Base-by-base conservation (phyloP, 2,888 invertebrate genomes). In the Brachypalpus laphriformis region DNA sequence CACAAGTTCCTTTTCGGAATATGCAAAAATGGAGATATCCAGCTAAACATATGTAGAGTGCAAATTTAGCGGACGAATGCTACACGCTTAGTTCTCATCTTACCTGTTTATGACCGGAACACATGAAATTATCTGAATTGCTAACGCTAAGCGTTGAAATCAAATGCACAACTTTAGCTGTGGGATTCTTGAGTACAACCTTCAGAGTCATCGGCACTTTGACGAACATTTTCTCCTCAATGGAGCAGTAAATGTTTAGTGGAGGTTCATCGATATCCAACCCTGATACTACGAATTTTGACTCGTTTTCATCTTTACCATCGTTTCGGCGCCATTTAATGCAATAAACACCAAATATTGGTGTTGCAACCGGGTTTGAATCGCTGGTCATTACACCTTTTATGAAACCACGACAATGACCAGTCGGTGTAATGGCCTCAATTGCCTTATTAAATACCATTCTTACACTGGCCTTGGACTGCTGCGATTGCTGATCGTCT, bases 51-150 rank as follows among this genome's bases (percentile, higher is more conserved):
- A 37, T 0, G n/a, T 8, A 37, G 3, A 16, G 25, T 2, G n/a
- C n/a, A n/a, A n/a, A n/a, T n/a, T n/a, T n/a, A n/a, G n/a, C n/a
- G n/a, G n/a, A n/a, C n/a, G n/a, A n/a, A n/a, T n/a, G n/a, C n/a
- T n/a, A n/a, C n/a, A n/a, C 7, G 14, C 0, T 51, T 0, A 20
- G 78, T 77, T n/a, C n/a, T n/a, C n/a, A n/a, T n/a, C n/a, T n/a
- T 89, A 96, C 96, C 93, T 98, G 97, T 92, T 97, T 98, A 89
- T 98, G 97, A 1, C 98, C 98, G 81, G 98, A 95, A 92, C 97
- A 98, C 96, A 98, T 98, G 91, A 98, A 98, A 45, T 96, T 96
- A 91, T 98, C 98, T 31, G 91, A 88, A 74, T 90, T 91, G 87
- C 90, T 91, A 34, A 92, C 91, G 65, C 90, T 90, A 9, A 92